These are phyloP conservation scores for Branchipolynoe longqiensis DNA, from an alignment of 2,888 invertebrate genomes.

Conservation along the genomic window DNA sequence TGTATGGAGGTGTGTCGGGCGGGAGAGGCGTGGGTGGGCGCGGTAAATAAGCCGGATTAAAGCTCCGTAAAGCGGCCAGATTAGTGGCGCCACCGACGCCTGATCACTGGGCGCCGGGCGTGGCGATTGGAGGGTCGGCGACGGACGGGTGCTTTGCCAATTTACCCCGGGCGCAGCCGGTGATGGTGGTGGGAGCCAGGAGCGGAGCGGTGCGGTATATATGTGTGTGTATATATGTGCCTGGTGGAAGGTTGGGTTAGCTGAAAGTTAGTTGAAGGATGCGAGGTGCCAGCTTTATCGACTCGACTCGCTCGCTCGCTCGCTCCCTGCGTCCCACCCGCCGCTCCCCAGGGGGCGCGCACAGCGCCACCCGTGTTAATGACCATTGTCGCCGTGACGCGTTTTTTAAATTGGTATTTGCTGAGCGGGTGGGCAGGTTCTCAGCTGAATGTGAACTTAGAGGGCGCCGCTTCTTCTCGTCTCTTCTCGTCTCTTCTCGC, in stretches of 20 bases:
- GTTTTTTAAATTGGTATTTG: slow-evolving; percentile 27
- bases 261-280: too few species aligned
- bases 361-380: not conserved
- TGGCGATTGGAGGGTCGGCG: slow-evolving; percentile 36
- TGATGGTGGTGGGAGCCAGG: not conserved
- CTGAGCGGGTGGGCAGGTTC: not conserved
- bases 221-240: too few species aligned
- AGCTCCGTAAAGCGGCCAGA: slow-evolving; percentile 43
- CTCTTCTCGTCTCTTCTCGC: too few species aligned
- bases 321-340: not conserved
- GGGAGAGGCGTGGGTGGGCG: not conserved
- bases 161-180: not conserved
- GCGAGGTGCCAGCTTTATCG: not conserved
- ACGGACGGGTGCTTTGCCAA: slow-evolving; percentile 29
- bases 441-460: too few species aligned
- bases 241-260: too few species aligned
- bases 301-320: too few species aligned
- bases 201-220: slow-evolving; percentile 1
- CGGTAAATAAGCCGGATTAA: slow-evolving; percentile 46
- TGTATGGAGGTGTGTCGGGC: not conserved
- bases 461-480: too few species aligned
- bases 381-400: not conserved
- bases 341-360: not conserved
- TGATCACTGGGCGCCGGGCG: slow-evolving; percentile 27
- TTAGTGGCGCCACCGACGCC: slow-evolving; percentile 1